These are phyloP conservation scores for Trichosurus vulpecula DNA, from an alignment of 2,797 vertebrate genomes.

Conservation along the genomic window DNA sequence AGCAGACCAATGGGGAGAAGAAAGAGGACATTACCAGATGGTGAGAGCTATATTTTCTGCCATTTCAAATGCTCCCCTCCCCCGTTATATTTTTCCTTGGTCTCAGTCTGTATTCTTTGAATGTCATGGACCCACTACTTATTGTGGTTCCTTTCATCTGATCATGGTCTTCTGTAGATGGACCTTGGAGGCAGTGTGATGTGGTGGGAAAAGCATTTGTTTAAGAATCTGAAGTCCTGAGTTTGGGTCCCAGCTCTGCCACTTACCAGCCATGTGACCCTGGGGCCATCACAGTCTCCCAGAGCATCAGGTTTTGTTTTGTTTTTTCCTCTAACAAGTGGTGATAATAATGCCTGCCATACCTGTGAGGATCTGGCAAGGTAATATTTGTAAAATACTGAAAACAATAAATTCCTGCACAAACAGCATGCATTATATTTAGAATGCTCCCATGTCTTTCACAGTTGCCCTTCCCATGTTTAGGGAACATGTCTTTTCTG, in stretches of 20 bases:
- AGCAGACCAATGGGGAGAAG: background rate
- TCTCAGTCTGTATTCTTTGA: background rate
- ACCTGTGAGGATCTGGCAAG: background rate
- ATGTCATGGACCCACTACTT: background rate
- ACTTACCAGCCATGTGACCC: background rate
- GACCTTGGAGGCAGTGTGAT: background rate
- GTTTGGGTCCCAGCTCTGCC: background rate
- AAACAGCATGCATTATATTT: background rate
- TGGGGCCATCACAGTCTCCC: background rate
- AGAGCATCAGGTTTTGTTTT: background rate
- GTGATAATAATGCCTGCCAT: background rate
- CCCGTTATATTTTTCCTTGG: background rate
- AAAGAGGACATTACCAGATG: background rate
- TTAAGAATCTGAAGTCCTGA: background rate
- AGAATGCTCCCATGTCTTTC: background rate
- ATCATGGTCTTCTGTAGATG: background rate
- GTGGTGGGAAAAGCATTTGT: background rate
- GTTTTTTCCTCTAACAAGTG: background rate
- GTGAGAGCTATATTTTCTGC: background rate
- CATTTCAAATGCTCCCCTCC: background rate
- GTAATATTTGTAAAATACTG: background rate
- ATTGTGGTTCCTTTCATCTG: background rate
- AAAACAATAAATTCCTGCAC: background rate
- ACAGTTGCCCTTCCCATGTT: background rate
- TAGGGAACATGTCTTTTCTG: background rate